A percentile compares a stretch with the other conserved stretches of the same genome.
These are phyloP conservation scores for Onychostruthus taczanowskii DNA, from an alignment of 2,113 vertebrate genomes.

Conservation along the genomic window DNA sequence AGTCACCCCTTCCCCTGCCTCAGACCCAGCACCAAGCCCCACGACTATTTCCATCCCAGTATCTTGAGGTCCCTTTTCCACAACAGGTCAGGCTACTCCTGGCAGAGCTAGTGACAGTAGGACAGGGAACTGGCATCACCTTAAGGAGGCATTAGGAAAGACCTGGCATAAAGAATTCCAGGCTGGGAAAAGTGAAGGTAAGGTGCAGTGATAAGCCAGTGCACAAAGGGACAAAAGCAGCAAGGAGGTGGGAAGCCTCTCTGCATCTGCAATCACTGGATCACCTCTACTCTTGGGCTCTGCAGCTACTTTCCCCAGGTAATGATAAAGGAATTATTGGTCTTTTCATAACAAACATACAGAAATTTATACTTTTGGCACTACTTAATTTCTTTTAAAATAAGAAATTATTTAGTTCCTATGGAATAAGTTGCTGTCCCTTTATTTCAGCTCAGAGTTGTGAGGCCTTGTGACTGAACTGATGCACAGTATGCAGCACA, in stretches of 20 bases:
- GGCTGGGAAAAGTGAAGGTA: not conserved
- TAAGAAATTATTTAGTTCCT: not conserved
- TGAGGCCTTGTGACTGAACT: not conserved
- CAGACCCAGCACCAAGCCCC: not conserved
- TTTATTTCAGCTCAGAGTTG: not conserved
- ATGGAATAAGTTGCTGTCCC: not conserved
- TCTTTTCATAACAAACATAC: not conserved
- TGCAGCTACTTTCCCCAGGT: not conserved
- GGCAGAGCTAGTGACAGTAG: not conserved
- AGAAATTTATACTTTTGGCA: not conserved
- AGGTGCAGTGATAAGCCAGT: not conserved
- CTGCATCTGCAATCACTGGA: not conserved
- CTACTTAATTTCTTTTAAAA: not conserved
- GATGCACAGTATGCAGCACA: not conserved
- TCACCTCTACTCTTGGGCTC: not conserved
- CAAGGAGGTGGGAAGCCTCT: not conserved
- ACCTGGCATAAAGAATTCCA: not conserved
- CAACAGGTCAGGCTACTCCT: not conserved
- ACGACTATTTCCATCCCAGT: not conserved
- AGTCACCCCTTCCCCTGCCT: not conserved
- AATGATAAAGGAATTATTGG: not conserved
- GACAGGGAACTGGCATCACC: not conserved
- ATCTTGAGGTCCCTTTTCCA: not conserved
- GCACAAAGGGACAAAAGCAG: not conserved
- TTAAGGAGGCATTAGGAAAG: not conserved